Conservation (phyloP, 2,113 vertebrate genomes). For the Columbina picui region DNA sequence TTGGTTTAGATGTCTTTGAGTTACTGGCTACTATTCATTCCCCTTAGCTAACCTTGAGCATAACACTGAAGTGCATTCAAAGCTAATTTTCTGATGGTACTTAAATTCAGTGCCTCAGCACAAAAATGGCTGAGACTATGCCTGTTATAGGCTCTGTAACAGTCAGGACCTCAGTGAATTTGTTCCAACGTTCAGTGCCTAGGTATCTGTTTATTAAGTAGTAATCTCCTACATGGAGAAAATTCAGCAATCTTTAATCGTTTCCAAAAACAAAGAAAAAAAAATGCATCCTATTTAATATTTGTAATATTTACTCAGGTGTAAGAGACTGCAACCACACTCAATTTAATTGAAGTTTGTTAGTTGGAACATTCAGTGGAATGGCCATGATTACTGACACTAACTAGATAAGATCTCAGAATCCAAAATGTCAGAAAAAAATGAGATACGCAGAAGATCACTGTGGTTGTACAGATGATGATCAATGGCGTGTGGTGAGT, state of each 20-base stretch:
- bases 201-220: neutral
- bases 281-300: neutral
- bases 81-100: neutral
- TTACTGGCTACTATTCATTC: neutral
- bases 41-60: neutral
- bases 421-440: neutral
- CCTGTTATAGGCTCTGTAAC: neutral
- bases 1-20: neutral
- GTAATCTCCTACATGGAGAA: neutral
- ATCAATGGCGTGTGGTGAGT: neutral
- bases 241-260: neutral
- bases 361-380: neutral
- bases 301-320: neutral
- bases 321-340: neutral
- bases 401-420: neutral
- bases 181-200: neutral
- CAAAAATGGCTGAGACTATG: neutral
- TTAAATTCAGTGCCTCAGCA: neutral
- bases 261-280: too few species aligned
- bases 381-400: neutral
- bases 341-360: neutral
- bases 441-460: accelerated
- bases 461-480: neutral
- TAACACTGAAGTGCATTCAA: neutral
- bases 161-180: neutral